Evolutionary conservation across 2,888 invertebrate genomes (phyloP).

Genomic region (Leptura quadrifasciata): DNA sequence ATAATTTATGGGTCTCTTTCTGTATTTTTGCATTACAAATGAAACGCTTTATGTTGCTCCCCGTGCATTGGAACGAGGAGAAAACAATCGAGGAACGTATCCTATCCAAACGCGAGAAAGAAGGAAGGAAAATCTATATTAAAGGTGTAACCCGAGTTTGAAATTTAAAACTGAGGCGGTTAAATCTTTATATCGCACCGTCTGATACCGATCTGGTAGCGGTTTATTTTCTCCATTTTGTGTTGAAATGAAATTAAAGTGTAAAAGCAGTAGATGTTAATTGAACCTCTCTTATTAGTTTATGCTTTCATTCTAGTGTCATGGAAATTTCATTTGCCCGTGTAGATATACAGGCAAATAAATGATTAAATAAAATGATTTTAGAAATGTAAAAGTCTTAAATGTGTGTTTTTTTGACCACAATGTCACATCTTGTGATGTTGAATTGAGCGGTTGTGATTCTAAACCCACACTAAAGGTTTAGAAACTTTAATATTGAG

Average conservation of each 20-base stretch:
- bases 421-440: too few relatives aligned
- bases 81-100: constrained; percentile 9
- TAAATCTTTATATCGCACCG: constrained; percentile 35
- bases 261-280: constrained; percentile 32
- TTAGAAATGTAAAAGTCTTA: too few relatives aligned
- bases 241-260: constrained; percentile 37
- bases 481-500: too few relatives aligned
- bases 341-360: neutral
- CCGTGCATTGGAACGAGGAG: constrained; percentile 12
- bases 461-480: too few relatives aligned
- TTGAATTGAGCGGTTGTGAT: too few relatives aligned
- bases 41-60: constrained; percentile 53
- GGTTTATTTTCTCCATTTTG: constrained; percentile 36
- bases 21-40: constrained; percentile 59
- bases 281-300: constrained; percentile 29
- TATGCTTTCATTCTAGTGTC: neutral
- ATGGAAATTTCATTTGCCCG: neutral
- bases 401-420: too few relatives aligned
- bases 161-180: constrained; percentile 34
- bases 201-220: constrained; percentile 32
- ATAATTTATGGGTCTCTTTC: constrained; percentile 59
- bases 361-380: too few relatives aligned
- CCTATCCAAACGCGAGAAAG: neutral
- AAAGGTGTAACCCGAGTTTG: constrained; percentile 38
- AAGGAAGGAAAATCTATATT: constrained; percentile 19